These are phyloP conservation scores for Calliphora vicina DNA, from an alignment of 1,140 invertebrate genomes.

Conservation along the genomic window DNA sequence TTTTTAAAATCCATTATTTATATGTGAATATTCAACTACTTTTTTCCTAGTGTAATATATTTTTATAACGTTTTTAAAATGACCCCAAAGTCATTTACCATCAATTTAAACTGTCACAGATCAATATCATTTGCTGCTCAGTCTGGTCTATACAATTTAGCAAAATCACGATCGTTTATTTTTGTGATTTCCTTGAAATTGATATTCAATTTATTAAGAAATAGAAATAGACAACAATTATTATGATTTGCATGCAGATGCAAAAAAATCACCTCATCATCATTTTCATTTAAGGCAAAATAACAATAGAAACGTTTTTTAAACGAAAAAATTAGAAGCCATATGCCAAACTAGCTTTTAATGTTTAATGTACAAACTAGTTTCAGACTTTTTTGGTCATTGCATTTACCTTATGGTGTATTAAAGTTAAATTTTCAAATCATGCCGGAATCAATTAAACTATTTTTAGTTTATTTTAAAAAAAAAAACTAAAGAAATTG, in stretches of 20 bases:
- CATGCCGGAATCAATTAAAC: background rate
- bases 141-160: background rate
- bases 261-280: background rate
- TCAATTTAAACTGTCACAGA: slow-evolving; percentile 6
- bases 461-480: background rate
- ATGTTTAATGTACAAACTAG: background rate
- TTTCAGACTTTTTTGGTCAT: background rate
- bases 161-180: background rate
- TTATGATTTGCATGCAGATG: background rate
- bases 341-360: background rate
- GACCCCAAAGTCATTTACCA: background rate
- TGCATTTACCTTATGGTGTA: background rate
- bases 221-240: background rate
- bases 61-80: too few relatives aligned
- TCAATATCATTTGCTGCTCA: background rate
- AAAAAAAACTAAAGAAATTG: background rate
- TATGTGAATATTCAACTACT: too few relatives aligned
- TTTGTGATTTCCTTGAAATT: background rate
- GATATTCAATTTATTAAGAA: background rate
- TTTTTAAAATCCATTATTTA: too few relatives aligned
- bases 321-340: background rate
- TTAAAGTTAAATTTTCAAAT: background rate
- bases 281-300: background rate
- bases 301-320: background rate
- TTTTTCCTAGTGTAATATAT: too few relatives aligned